Conservation (phyloP, 2,113 vertebrate genomes). For the Scomber colias region DNA sequence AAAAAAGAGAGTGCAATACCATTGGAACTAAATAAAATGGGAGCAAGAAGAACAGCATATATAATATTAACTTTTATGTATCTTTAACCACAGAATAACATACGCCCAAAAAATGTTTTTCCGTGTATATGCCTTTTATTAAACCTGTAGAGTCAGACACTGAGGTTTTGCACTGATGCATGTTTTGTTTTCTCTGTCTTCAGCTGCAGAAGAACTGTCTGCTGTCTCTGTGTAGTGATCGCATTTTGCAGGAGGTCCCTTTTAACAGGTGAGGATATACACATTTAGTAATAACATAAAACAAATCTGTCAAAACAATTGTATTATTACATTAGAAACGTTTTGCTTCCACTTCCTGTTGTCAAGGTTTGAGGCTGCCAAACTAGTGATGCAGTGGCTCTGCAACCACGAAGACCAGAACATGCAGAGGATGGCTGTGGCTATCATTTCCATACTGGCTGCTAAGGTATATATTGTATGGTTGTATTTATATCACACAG, state of each 20-base stretch:
- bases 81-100: no score
- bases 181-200: conserved; percentile 42
- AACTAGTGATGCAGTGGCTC: conserved; percentile 99
- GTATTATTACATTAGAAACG: not conserved
- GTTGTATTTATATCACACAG: not conserved
- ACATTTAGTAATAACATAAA: not conserved
- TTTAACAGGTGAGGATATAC: conserved; percentile 92
- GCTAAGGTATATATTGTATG: conserved; percentile 89
- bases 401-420: conserved; percentile 99
- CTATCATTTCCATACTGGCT: conserved; percentile 98
- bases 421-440: conserved; percentile 99
- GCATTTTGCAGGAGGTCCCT: conserved; percentile 97
- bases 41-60: not conserved
- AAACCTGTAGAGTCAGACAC: not conserved
- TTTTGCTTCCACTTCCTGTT: not conserved
- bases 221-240: conserved; percentile 98
- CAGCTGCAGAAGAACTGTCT: conserved; percentile 99
- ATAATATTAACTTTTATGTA: not conserved
- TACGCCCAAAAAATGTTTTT: no score
- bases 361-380: conserved; percentile 96
- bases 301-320: not conserved
- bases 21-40: not conserved
- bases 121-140: not conserved
- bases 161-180: conserved; percentile 7
- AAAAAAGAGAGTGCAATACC: not conserved